Evolutionary conservation across 2,797 vertebrate genomes (phyloP).

Genomic region (Acanthis flammea): DNA sequence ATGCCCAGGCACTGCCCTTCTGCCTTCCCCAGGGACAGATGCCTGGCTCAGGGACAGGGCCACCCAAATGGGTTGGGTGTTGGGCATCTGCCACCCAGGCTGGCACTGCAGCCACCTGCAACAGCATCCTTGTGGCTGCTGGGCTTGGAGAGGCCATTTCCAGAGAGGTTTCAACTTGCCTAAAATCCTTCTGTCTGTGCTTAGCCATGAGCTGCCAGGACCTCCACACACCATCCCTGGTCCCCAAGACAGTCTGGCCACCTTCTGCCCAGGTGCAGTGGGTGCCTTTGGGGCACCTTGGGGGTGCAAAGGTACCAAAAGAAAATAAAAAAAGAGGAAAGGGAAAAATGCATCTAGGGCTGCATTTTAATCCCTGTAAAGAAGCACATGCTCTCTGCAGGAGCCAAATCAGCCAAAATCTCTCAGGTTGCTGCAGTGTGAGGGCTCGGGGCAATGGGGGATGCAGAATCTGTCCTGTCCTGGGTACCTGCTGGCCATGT

Average conservation of each 20-base stretch:
- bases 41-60: fast-evolving
- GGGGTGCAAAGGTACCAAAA: background rate
- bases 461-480: background rate
- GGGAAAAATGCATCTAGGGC: background rate
- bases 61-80: background rate
- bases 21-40: background rate
- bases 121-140: background rate
- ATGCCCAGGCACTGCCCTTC: background rate
- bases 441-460: fast-evolving
- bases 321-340: background rate
- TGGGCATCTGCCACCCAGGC: background rate
- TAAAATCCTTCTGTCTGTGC: background rate
- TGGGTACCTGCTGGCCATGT: fast-evolving
- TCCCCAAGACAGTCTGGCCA: background rate
- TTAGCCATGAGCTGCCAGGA: background rate
- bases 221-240: background rate
- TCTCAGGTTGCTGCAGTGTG: fast-evolving
- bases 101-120: background rate
- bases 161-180: background rate
- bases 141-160: background rate
- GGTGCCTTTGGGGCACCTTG: fast-evolving
- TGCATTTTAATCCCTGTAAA: background rate
- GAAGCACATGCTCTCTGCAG: background rate
- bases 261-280: background rate
- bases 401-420: background rate